phyloP scores from a whole-genome alignment of 2,888 invertebrate genomes.

The Phaonia tiefii region DNA sequence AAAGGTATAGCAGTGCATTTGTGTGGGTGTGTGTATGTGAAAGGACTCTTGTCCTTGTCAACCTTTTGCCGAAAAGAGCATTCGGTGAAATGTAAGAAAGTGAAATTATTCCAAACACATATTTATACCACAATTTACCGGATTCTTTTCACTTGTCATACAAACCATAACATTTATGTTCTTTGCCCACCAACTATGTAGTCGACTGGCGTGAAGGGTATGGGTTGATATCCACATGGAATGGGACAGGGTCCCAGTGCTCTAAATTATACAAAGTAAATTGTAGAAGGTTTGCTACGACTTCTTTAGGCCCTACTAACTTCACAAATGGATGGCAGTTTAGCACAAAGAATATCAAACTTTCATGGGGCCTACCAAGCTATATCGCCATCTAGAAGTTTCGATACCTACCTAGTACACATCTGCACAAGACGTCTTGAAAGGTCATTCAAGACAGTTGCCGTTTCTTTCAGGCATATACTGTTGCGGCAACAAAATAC shows the following conservation, averaged over 20 bases:
- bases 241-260: neutral
- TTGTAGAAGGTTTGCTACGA: too few relatives aligned
- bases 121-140: constrained; percentile 50
- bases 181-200: neutral
- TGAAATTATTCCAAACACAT: constrained; percentile 63
- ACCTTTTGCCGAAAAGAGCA: neutral
- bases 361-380: too few relatives aligned
- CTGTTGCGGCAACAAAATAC: too few relatives aligned
- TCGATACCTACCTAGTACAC: too few relatives aligned
- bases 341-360: too few relatives aligned
- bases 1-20: neutral
- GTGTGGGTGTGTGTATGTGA: neutral
- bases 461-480: too few relatives aligned
- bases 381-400: too few relatives aligned
- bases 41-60: neutral
- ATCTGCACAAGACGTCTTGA: too few relatives aligned
- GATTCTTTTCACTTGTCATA: constrained; percentile 54
- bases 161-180: neutral
- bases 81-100: constrained; percentile 28
- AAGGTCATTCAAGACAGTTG: too few relatives aligned
- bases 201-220: constrained; percentile 13
- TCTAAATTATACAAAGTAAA: neutral
- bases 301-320: too few relatives aligned
- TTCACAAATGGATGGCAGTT: too few relatives aligned
- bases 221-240: neutral